These are phyloP conservation scores for Blennius ocellaris DNA, from an alignment of 2,113 vertebrate species.

Conservation along the genomic window DNA sequence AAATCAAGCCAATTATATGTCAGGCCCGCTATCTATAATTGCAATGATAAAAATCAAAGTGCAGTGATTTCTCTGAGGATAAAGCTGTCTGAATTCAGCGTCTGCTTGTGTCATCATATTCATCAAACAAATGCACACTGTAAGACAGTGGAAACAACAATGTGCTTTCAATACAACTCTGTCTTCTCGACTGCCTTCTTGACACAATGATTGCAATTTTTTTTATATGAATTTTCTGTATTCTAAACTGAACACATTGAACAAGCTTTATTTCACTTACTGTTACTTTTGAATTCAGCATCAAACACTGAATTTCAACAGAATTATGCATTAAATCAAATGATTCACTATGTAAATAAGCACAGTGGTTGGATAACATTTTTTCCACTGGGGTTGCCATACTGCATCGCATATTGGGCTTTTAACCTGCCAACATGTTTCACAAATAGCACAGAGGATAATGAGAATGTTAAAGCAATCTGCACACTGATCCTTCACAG, in stretches of 20 bases:
- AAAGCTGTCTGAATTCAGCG: constrained; percentile 62
- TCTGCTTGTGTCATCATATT: constrained; percentile 73
- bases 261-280: neutral
- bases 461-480: constrained; percentile 71
- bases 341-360: constrained; percentile 42
- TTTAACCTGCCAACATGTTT: constrained; percentile 65
- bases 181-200: constrained; percentile 35
- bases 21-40: constrained; percentile 79
- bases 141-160: constrained; percentile 42
- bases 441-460: constrained; percentile 62
- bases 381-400: constrained; percentile 43
- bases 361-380: constrained; percentile 15
- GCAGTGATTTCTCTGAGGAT: constrained; percentile 77
- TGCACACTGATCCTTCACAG: constrained; percentile 69
- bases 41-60: constrained; percentile 77
- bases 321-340: constrained; percentile 13
- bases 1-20: constrained; percentile 78
- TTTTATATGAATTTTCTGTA: neutral
- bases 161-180: constrained; percentile 15
- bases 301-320: constrained; percentile 1
- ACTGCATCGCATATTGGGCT: constrained; percentile 40
- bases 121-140: constrained; percentile 66
- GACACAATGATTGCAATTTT: constrained; percentile 13
- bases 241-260: neutral
- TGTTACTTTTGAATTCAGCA: constrained; percentile 10